phyloP scores from a whole-genome alignment of 1,140 invertebrate genomes.

The Metopolophium dirhodum region DNA sequence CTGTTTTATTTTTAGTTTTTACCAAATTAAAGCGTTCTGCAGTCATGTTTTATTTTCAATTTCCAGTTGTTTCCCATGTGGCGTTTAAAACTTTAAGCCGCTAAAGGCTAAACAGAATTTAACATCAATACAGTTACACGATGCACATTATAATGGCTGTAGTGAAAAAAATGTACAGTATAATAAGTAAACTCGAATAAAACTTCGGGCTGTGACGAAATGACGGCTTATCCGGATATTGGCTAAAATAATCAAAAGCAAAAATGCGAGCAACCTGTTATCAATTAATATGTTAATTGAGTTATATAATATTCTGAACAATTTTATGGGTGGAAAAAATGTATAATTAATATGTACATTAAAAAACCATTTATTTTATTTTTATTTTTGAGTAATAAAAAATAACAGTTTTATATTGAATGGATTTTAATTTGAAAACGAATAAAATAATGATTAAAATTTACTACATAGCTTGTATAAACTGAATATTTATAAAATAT shows the following conservation, averaged over 20 bases:
- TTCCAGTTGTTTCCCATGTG: background rate
- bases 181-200: background rate
- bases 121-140: background rate
- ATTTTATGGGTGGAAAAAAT: background rate
- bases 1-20: background rate
- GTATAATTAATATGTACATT: background rate
- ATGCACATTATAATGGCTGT: background rate
- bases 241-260: background rate
- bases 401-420: background rate
- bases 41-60: background rate
- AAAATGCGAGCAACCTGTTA: background rate
- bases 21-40: background rate
- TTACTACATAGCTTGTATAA: background rate
- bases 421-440: background rate
- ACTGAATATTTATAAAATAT: background rate
- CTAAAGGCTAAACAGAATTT: background rate
- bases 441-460: background rate
- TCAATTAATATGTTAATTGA: conserved; percentile 2
- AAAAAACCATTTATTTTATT: background rate
- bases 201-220: background rate
- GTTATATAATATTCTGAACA: background rate
- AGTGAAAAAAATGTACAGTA: background rate
- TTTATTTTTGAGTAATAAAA: background rate
- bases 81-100: background rate
- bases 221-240: background rate